phyloP scores from a whole-genome alignment of 2,888 invertebrate genomes.

The Lasioglossum oenotherae region DNA sequence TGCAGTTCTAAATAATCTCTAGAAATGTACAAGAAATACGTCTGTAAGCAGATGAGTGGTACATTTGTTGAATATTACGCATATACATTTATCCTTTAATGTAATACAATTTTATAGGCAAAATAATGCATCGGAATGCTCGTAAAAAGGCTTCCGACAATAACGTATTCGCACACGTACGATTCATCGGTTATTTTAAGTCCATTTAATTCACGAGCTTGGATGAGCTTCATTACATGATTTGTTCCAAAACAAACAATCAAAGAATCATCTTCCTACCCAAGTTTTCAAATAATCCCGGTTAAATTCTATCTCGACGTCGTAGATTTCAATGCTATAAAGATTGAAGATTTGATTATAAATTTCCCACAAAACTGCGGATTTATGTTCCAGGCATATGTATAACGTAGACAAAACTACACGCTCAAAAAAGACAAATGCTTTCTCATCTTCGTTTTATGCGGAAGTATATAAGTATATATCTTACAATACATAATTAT shows the following conservation, averaged over 20 bases:
- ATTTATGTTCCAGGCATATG: slow-evolving; percentile 56
- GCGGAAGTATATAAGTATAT: slow-evolving; percentile 51
- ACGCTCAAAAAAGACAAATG: slow-evolving; percentile 37
- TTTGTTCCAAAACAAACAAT: slow-evolving; percentile 27
- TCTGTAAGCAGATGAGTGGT: slow-evolving; percentile 56
- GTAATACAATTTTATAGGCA: slow-evolving; percentile 41
- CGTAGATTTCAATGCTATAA: slow-evolving; percentile 48
- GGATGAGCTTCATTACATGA: slow-evolving; percentile 58
- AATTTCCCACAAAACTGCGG: slow-evolving; percentile 47
- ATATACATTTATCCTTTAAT: slow-evolving; percentile 61
- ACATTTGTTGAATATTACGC: slow-evolving; percentile 50
- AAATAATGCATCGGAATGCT: slow-evolving; percentile 52
- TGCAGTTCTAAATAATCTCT: slow-evolving; percentile 47
- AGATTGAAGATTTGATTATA: slow-evolving; percentile 64
- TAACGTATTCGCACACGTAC: slow-evolving; percentile 14
- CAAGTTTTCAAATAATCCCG: slow-evolving; percentile 9
- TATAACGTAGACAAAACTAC: slow-evolving; percentile 37
- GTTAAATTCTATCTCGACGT: slow-evolving; percentile 25
- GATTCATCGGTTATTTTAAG: slow-evolving; percentile 38
- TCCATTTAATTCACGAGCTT: slow-evolving; percentile 56
- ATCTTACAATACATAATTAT: slow-evolving; percentile 43
- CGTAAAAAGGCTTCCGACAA: slow-evolving; percentile 47
- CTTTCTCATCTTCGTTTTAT: slow-evolving; percentile 7
- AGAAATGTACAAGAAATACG: slow-evolving; percentile 49
- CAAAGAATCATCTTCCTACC: slow-evolving; percentile 10